Evolutionary conservation across 2,888 invertebrate species (phyloP).

Genomic region (Ophion costatus): DNA sequence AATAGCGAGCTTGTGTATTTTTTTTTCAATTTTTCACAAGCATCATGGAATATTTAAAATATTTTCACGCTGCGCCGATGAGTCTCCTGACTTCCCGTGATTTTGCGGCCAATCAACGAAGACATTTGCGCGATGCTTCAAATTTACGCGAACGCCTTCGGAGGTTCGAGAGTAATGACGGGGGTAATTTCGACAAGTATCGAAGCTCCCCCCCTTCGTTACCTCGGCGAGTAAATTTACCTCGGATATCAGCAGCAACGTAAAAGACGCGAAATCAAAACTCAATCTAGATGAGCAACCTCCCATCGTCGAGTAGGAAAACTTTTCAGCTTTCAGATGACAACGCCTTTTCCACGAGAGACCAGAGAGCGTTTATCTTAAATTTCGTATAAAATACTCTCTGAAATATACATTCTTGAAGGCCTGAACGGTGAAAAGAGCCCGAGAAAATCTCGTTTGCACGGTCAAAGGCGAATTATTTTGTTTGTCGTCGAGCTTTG

Average conservation of each 20-base stretch:
- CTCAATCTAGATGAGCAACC: constrained; percentile 21
- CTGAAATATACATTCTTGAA: too few species aligned
- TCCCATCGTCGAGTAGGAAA: constrained; percentile 36
- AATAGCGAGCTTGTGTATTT: neutral
- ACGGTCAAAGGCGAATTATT: too few species aligned
- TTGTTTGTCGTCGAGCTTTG: too few species aligned
- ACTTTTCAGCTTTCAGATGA: constrained; percentile 1
- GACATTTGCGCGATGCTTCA: constrained; percentile 37
- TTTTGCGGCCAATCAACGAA: constrained; percentile 66
- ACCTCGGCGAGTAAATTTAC: constrained; percentile 7
- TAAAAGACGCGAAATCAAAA: neutral
- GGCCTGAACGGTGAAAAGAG: too few species aligned
- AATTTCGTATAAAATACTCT: constrained; percentile 1
- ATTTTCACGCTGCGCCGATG: constrained; percentile 10
- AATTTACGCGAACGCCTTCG: constrained; percentile 66
- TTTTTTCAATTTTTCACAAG: neutral
- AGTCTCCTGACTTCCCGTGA: constrained; percentile 40
- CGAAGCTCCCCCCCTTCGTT: neutral
- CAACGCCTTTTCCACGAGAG: neutral
- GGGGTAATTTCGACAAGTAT: constrained; percentile 26
- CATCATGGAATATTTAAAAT: neutral
- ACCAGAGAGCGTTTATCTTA: constrained; percentile 4
- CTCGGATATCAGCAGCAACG: neutral
- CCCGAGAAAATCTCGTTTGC: too few species aligned
- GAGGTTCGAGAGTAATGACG: constrained; percentile 19